Percentiles rank a stretch among this genome's conserved stretches.
These are phyloP conservation scores for Microctonus hyperodae DNA, from an alignment of 2,888 invertebrate genomes.

Conservation along the genomic window DNA sequence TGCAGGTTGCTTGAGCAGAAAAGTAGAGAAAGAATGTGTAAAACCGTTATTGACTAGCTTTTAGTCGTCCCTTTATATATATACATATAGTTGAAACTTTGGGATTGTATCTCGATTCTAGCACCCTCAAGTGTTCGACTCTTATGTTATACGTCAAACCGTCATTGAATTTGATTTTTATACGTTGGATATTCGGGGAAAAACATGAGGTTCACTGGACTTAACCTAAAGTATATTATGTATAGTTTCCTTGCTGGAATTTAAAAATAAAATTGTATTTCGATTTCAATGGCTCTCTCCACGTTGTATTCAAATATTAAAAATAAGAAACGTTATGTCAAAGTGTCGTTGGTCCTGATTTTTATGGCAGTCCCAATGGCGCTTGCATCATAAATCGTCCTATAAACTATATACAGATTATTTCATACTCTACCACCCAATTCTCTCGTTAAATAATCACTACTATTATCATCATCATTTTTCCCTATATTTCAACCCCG, in stretches of 20 bases:
- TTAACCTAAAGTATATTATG: constrained; percentile 13
- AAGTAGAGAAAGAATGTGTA: neutral
- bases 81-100: neutral
- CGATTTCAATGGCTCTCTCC: neutral
- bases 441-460: constrained; percentile 18
- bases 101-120: constrained; percentile 38
- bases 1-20: neutral
- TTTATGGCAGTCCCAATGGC: constrained; percentile 40
- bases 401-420: constrained; percentile 11
- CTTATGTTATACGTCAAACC: constrained; percentile 20
- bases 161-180: constrained; percentile 24
- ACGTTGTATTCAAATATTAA: neutral
- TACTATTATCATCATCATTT: neutral
- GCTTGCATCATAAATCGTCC: constrained; percentile 39
- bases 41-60: neutral
- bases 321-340: constrained; percentile 34
- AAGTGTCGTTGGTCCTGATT: constrained; percentile 41
- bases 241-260: neutral
- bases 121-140: constrained; percentile 30
- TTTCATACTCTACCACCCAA: constrained; percentile 12
- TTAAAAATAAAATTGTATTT: constrained; percentile 16
- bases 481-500: neutral
- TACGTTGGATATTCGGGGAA: neutral
- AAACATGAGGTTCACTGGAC: neutral
- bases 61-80: neutral